Conservation (phyloP, 2,797 vertebrate species). For the Tragelaphus oryx region DNA sequence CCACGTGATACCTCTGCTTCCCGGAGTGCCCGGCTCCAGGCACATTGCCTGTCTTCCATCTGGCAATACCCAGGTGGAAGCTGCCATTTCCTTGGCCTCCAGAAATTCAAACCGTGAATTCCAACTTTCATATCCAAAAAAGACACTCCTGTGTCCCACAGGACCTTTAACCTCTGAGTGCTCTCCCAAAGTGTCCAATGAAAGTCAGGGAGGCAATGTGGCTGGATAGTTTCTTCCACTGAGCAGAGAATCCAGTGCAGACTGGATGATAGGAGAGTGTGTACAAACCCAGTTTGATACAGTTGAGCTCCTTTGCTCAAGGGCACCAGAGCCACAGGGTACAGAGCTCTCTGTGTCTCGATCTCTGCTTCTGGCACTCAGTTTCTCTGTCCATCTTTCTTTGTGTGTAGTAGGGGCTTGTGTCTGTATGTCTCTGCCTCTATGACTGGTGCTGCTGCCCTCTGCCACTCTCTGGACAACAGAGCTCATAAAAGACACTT, state of each 20-base stretch:
- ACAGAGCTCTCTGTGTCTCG: too few relatives aligned
- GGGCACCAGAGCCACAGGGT: too few relatives aligned
- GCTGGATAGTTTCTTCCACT: background rate
- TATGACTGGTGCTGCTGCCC: too few relatives aligned
- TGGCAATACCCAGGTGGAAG: background rate
- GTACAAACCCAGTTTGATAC: too few relatives aligned
- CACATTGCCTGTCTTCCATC: background rate
- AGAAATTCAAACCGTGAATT: background rate
- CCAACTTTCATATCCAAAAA: background rate
- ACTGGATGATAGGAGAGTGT: background rate
- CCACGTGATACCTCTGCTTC: background rate
- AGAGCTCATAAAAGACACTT: too few relatives aligned
- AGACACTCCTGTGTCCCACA: background rate
- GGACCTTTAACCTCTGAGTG: background rate
- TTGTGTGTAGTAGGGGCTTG: too few relatives aligned
- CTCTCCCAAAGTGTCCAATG: background rate
- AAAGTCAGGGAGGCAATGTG: background rate
- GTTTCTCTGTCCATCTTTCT: too few relatives aligned
- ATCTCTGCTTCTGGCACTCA: too few relatives aligned
- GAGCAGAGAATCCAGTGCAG: accelerated
- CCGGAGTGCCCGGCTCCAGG: accelerated
- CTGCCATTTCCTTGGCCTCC: background rate
- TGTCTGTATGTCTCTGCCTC: too few relatives aligned
- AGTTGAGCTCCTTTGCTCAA: too few relatives aligned
- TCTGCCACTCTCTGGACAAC: too few relatives aligned